phyloP scores from a whole-genome alignment of 1,140 invertebrate species.

The Dinothrombium tinctorium region DNA sequence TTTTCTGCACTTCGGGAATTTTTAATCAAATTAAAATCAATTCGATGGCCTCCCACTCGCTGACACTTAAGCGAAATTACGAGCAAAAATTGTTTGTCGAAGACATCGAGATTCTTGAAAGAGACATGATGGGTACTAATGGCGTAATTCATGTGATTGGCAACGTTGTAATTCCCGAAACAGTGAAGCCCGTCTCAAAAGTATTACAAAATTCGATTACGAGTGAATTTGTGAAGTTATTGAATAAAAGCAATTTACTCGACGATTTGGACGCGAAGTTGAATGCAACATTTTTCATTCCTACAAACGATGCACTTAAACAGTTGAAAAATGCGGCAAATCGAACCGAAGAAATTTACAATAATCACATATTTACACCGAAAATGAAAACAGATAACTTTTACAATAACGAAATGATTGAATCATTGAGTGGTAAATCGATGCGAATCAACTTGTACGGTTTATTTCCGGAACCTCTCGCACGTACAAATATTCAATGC shows the following conservation, averaged over 20 bases:
- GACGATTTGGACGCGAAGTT: constrained; percentile 20
- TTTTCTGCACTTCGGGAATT: constrained; percentile 36
- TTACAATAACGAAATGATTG: constrained; percentile 25
- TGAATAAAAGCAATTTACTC: constrained; percentile 22
- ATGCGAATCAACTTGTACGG: constrained; percentile 31
- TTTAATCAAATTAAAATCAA: constrained; percentile 27
- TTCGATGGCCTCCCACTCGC: constrained; percentile 27
- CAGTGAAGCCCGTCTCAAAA: constrained; percentile 9
- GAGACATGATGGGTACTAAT: constrained; percentile 27
- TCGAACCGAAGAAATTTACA: too few relatives aligned
- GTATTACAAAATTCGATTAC: constrained; percentile 20
- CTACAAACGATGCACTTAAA: constrained; percentile 25
- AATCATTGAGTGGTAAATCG: constrained; percentile 22
- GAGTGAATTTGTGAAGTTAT: constrained; percentile 22
- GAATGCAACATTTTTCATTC: constrained; percentile 30
- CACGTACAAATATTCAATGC: constrained; percentile 34
- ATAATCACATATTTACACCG: constrained; percentile 30
- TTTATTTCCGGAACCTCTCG: constrained; percentile 13
- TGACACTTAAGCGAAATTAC: constrained; percentile 27
- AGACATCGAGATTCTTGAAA: constrained; percentile 21
- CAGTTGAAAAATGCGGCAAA: too few relatives aligned
- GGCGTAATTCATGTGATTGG: constrained; percentile 31
- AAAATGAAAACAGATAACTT: constrained; percentile 26
- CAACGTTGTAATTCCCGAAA: constrained; percentile 26
- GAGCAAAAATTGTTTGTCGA: constrained; percentile 26